Base-by-base conservation (phyloP, 2,113 vertebrate species). In the Urocolius indicus region DNA sequence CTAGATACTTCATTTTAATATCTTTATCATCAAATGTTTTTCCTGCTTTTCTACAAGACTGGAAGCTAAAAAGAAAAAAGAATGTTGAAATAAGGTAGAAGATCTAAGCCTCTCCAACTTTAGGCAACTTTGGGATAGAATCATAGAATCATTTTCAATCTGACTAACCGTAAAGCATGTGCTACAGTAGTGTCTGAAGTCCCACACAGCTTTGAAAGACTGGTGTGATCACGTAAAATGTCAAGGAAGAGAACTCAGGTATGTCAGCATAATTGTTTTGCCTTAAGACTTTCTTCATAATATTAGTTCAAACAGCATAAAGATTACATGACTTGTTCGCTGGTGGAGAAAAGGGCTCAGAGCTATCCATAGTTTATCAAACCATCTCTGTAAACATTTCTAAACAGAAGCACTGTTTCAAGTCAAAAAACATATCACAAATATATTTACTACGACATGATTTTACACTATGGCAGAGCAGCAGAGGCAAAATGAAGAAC, bases 401-500 rank as follows among this genome's bases (percentile, higher is more conserved):
- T 72, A 78, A 87, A 87, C 48, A 72, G 41, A 82, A 77, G 57
- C 71, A 48, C 21, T 48, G 15, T 69, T 92, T 94, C 69, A 77
- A 93, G 69, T 74, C 23, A 89, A 88, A 89, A 89, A 77, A 12
- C 22, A 82, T 14, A 89, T 52, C 67, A 83, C 59, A 89, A 78
- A 76, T 81, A 58, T 79, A 84, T 84, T 90, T 92, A 54, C 55
- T 90, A 65, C 57, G 69, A 73, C 49, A 34, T 61, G 41, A 75
- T 67, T 95, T 90, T 46, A 94, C 57, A 96, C 63, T 78, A 38
- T 38, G 29, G 34, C 29, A 88, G 43, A 73, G 46, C 38, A 95
- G 71, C 49, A 91, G 74, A 34, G 87, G 24, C 43, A 79, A 92
- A 96, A 95, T 58, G 22, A 55, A 61, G 89, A 96, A 43, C 57